phyloP scores from a whole-genome alignment of 2,797 vertebrate species.

The Orestias chungarensis region DNA sequence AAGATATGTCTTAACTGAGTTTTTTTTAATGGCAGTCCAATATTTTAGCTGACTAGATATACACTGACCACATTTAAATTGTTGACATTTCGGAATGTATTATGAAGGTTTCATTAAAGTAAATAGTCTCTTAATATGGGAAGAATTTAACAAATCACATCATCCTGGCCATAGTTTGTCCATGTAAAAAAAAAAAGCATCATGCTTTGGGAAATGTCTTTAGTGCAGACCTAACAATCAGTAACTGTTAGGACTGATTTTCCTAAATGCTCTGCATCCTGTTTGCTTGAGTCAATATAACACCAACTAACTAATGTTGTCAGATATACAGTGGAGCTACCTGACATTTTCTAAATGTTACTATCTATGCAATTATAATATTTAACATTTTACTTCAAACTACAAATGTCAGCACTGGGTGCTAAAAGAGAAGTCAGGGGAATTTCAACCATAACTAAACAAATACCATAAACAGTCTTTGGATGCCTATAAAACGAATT shows the following conservation, averaged over 20 bases:
- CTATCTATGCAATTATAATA: not conserved
- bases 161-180: too few relatives aligned
- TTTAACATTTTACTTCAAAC: not conserved
- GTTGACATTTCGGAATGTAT: too few relatives aligned
- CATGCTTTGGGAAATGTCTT: not conserved
- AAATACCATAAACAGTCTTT: not conserved
- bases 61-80: too few relatives aligned
- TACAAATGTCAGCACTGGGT: too few relatives aligned
- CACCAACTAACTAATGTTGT: not conserved
- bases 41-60: too few relatives aligned
- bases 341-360: not conserved
- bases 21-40: too few relatives aligned
- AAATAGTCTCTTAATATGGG: too few relatives aligned
- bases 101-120: too few relatives aligned
- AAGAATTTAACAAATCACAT: too few relatives aligned
- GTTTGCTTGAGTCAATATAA: not conserved
- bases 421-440: not conserved
- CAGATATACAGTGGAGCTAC: not conserved
- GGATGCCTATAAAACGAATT: not conserved
- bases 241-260: too few relatives aligned
- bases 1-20: too few relatives aligned
- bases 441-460: not conserved
- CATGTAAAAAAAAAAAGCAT: too few relatives aligned
- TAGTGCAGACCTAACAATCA: not conserved
- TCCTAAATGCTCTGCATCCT: not conserved